Conservation (phyloP, 1,140 invertebrate species). For the Sycophaga agraensis region DNA sequence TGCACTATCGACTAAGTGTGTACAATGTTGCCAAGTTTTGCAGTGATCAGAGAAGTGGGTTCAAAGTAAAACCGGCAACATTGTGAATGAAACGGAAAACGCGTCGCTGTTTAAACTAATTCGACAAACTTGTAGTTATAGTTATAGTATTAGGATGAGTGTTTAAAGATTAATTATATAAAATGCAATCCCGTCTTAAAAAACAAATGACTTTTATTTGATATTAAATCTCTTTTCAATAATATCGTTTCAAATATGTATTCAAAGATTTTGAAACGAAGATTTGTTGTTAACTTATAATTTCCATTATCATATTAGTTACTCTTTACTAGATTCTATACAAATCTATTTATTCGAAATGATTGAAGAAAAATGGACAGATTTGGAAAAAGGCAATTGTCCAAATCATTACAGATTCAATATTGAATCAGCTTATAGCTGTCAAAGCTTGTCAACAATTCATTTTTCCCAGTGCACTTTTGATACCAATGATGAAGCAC, state of each 20-base stretch:
- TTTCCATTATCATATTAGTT: too few species aligned
- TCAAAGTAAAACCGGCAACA: constrained; percentile 13
- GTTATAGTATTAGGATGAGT: too few species aligned
- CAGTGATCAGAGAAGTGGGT: too few species aligned
- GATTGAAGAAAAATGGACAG: constrained; percentile 32
- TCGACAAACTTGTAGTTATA: not conserved
- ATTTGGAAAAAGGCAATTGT: constrained; percentile 29
- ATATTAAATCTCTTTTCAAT: too few species aligned
- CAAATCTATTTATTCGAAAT: too few species aligned
- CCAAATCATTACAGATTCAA: constrained; percentile 36
- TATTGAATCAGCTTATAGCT: constrained; percentile 18
- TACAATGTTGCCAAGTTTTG: constrained; percentile 11
- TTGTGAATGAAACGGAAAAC: not conserved
- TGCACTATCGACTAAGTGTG: not conserved
- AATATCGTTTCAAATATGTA: too few species aligned
- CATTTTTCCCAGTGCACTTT: constrained; percentile 45
- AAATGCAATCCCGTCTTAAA: too few species aligned
- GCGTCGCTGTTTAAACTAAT: constrained; percentile 4
- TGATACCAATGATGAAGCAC: constrained; percentile 36
- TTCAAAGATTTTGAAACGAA: too few species aligned
- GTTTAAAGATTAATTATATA: too few species aligned
- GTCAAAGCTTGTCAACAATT: constrained; percentile 10
- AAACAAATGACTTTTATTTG: too few species aligned
- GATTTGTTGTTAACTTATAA: too few species aligned
- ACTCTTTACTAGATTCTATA: too few species aligned